phyloP scores from a whole-genome alignment of 2,888 invertebrate species.

The Pristionchus exspectatus region DNA sequence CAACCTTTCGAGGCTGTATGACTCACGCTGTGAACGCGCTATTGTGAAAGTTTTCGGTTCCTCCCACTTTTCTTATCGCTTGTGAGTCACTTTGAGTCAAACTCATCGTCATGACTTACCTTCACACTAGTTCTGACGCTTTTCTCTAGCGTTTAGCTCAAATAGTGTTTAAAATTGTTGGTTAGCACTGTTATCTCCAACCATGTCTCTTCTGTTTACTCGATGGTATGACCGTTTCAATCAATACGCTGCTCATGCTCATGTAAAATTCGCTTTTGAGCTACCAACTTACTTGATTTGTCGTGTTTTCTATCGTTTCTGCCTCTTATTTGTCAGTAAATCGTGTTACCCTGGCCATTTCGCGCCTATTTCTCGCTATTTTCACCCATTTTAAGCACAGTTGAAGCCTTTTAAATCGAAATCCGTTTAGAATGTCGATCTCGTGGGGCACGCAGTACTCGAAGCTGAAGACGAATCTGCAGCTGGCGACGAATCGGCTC shows the following conservation, averaged over 20 bases:
- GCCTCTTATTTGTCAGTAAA: no score
- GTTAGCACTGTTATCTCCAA: background rate
- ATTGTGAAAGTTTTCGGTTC: constrained; percentile 17
- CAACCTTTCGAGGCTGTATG: background rate
- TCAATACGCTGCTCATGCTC: no score
- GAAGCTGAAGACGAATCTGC: constrained; percentile 96
- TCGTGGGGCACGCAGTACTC: constrained; percentile 92
- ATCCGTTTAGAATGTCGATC: constrained; percentile 73
- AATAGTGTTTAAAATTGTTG: background rate
- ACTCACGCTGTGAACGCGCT: background rate
- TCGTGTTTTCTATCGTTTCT: background rate
- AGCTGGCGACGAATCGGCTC: constrained; percentile 92
- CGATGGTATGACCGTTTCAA: no score
- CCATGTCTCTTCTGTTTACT: background rate
- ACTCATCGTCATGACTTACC: background rate
- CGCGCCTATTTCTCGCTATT: background rate
- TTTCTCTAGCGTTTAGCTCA: background rate
- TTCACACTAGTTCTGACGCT: background rate
- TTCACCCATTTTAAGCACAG: background rate
- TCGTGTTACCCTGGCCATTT: no score
- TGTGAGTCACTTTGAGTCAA: constrained; percentile 7
- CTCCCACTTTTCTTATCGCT: constrained; percentile 15
- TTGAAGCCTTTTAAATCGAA: background rate
- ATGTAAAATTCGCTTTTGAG: no score
- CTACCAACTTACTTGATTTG: no score